Evolutionary conservation across 2,797 vertebrate genomes (phyloP), one percentile per base, ranked within the genome.

Genomic region (Neosalanx taihuensis): DNA sequence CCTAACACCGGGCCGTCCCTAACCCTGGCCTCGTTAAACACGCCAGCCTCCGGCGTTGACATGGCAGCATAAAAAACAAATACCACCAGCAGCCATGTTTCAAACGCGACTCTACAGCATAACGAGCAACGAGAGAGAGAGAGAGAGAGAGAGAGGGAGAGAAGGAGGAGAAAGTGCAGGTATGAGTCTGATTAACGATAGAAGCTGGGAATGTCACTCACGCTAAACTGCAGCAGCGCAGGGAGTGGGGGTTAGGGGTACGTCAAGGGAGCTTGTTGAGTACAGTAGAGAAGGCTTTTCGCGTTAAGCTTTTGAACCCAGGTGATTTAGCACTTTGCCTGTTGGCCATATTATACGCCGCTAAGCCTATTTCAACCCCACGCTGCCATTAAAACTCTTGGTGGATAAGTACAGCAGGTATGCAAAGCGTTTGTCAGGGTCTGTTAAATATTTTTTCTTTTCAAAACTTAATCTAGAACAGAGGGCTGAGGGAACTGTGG

Each of bases 351-450:
- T 79, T 62, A 26, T 53, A 70, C 62, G 71, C 69, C 67, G 72
- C 68, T 81, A 64, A 64, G 31, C 59, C 60, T 67, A 2, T 79
- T 87, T 79, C 67, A 46, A 70, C 71, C 57, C 62, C 61, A 75
- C 60, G 31, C 72, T 81, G 76, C 68, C 64, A 70, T 64, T 81
- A 73, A 72, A 73, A 74, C 78, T 73, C 62, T 66, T 79, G 72
- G 77, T 81, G 77, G 72, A 74, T 82, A 77, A 81, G 72, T 66
- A 69, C 71, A 64, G 31, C 61, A 74, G 76, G 76, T 80, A 83
- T 88, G 79, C 67, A 29, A 70, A 66, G 64, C 76, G 69, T 64
- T 85, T 83, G 41, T 46, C 41, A 46, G 41, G 41, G 41, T 13
- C 41, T 66, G 51, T n/a, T 49, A 49, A 51, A 63, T 20, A 37